A percentile compares a stretch with the other conserved stretches of the same genome.
Conservation (phyloP, 1,140 invertebrate species). For the Mya arenaria region DNA sequence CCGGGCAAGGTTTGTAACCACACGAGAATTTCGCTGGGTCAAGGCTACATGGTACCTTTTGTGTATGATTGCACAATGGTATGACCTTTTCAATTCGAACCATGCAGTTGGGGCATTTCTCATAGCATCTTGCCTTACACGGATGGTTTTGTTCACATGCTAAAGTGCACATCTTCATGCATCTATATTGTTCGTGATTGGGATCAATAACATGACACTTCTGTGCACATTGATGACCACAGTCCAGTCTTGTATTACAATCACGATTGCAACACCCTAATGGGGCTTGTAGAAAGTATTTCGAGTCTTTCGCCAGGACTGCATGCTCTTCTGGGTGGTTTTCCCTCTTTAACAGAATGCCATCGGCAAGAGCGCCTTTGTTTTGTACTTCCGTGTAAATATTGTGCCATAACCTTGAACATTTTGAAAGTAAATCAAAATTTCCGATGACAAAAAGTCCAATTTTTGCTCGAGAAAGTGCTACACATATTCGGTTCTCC, state of each 20-base stretch:
- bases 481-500: slow-evolving; percentile 91
- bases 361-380: slow-evolving; percentile 55
- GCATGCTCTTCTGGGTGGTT: slow-evolving; percentile 77
- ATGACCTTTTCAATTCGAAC: slow-evolving; percentile 32
- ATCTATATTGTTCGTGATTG: slow-evolving; percentile 52
- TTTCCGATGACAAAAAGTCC: slow-evolving; percentile 88
- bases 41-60: slow-evolving; percentile 28
- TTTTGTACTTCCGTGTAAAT: slow-evolving; percentile 66
- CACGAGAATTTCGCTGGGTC: background rate
- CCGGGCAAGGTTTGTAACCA: background rate
- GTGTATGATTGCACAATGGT: slow-evolving; percentile 39
- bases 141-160: slow-evolving; percentile 82
- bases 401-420: slow-evolving; percentile 79
- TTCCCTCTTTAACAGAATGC: slow-evolving; percentile 79
- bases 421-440: slow-evolving; percentile 83
- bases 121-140: slow-evolving; percentile 58
- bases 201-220: slow-evolving; percentile 13
- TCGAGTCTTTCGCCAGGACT: background rate
- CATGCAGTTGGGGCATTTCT: slow-evolving; percentile 58
- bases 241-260: slow-evolving; percentile 11
- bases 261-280: background rate
- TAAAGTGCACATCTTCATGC: slow-evolving; percentile 70
- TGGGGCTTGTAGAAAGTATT: slow-evolving; percentile 65
- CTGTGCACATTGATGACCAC: slow-evolving; percentile 25
- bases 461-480: slow-evolving; percentile 90